Percentiles rank a stretch among this genome's conserved stretches.
Conservation (phyloP, 1,140 invertebrate species). For the Kradibia gibbosae region DNA sequence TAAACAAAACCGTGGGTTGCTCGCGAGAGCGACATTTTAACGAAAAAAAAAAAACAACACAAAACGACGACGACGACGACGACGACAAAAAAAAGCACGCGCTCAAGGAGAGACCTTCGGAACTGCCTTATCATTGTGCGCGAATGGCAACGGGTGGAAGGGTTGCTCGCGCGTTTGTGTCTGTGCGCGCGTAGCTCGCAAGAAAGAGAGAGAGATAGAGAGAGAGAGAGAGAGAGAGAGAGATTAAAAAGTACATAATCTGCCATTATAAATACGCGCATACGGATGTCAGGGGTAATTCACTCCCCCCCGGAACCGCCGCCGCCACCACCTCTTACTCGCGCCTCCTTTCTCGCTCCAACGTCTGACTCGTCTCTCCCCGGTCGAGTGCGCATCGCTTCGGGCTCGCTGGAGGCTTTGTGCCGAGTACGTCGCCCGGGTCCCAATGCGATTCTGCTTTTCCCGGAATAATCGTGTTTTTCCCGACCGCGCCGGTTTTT, state of each 20-base stretch:
- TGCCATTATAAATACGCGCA: conserved; percentile 35
- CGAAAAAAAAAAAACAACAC: no score
- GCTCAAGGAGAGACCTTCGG: no score
- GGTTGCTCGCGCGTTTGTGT: no score
- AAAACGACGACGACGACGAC: no score
- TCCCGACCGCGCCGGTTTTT: no score
- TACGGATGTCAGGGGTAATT: background rate
- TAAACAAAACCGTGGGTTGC: no score
- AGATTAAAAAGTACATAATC: conserved; percentile 31
- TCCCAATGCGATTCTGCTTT: conserved; percentile 16
- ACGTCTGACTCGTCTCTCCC: conserved; percentile 46
- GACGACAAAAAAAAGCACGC: no score
- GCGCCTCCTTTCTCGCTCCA: conserved; percentile 7
- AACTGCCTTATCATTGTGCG: no score
- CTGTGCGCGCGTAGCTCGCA: no score
- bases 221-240: background rate
- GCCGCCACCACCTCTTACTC: conserved; percentile 18
- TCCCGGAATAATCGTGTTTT: conserved; percentile 41
- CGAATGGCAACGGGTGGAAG: no score
- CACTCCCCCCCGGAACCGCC: conserved; percentile 13
- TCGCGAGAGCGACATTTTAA: no score
- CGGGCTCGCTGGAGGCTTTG: background rate
- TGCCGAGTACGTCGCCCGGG: conserved; percentile 24
- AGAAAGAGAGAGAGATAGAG: background rate
- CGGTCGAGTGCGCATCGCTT: background rate